Conservation (phyloP, 2,888 invertebrate genomes). For the Thalpophila matura region DNA sequence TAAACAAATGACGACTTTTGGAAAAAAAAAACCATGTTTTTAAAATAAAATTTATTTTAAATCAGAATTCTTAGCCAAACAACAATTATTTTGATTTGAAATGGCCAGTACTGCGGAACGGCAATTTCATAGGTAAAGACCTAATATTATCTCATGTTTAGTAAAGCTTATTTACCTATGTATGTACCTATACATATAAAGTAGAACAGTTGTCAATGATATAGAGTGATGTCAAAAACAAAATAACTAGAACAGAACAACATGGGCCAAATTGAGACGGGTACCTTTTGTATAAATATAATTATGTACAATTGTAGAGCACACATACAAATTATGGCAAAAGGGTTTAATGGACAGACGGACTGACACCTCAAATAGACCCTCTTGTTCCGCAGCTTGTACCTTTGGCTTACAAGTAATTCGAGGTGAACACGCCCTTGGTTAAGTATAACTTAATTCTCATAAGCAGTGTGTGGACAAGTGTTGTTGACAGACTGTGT, state of each 20-base stretch:
- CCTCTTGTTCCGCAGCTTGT: slow-evolving; percentile 14
- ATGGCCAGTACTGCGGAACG: no score
- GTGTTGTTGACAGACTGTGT: slow-evolving; percentile 28
- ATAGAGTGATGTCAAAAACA: neutral
- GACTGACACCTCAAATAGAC: slow-evolving; percentile 48
- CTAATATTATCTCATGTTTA: no score
- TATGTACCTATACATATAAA: no score
- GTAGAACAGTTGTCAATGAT: no score
- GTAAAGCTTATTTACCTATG: no score
- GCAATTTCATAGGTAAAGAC: no score
- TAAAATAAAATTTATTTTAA: no score
- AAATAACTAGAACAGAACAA: neutral
- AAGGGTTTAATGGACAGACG: slow-evolving; percentile 56
- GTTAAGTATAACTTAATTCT: slow-evolving; percentile 39
- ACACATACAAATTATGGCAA: slow-evolving; percentile 32
- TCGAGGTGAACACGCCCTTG: slow-evolving; percentile 23
- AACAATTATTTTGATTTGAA: no score
- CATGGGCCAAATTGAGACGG: neutral
- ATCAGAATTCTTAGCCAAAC: no score
- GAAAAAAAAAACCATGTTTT: no score
- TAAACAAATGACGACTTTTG: no score
- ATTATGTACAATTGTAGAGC: neutral
- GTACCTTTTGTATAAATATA: neutral
- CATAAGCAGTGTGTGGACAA: slow-evolving; percentile 29
- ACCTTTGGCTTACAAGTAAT: slow-evolving; percentile 36